Evolutionary conservation across 2,113 vertebrate genomes (phyloP).

Genomic region (Amphiprion percula): DNA sequence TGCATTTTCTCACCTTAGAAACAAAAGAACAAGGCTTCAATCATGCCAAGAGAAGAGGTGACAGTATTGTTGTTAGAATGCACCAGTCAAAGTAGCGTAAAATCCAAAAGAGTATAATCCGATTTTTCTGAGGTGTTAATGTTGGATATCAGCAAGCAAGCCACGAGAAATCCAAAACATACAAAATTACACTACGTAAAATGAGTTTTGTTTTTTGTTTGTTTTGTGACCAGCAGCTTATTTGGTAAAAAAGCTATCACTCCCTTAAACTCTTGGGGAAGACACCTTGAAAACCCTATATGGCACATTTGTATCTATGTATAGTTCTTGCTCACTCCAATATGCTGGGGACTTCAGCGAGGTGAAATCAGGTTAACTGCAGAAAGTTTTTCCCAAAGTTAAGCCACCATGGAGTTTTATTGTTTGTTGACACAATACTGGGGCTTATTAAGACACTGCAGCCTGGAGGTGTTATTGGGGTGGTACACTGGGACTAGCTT

Average conservation of each 20-base stretch:
- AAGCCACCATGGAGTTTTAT: constrained; percentile 55
- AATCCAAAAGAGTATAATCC: too few relatives aligned
- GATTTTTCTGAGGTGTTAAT: not conserved
- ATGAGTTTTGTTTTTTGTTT: too few relatives aligned
- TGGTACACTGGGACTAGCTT: constrained; percentile 48
- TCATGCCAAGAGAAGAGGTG: too few relatives aligned
- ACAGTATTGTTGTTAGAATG: too few relatives aligned
- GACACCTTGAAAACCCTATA: not conserved
- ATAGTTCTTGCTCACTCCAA: not conserved
- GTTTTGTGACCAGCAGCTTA: not conserved
- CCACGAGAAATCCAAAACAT: not conserved
- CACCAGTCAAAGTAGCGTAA: too few relatives aligned
- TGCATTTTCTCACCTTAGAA: too few relatives aligned
- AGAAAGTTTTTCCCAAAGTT: constrained; percentile 62
- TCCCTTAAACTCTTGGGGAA: not conserved
- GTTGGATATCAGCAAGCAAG: too few relatives aligned
- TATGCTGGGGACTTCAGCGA: constrained; percentile 10
- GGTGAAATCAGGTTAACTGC: constrained; percentile 53
- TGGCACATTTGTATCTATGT: not conserved
- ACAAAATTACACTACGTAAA: not conserved
- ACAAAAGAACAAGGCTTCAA: too few relatives aligned
- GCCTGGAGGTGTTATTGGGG: constrained; percentile 68
- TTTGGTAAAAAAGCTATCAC: not conserved
- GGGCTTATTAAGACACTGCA: constrained; percentile 67
- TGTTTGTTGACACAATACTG: constrained; percentile 63